These are phyloP conservation scores for Microtus pennsylvanicus DNA, from an alignment of 2,113 vertebrate genomes.

Conservation along the genomic window DNA sequence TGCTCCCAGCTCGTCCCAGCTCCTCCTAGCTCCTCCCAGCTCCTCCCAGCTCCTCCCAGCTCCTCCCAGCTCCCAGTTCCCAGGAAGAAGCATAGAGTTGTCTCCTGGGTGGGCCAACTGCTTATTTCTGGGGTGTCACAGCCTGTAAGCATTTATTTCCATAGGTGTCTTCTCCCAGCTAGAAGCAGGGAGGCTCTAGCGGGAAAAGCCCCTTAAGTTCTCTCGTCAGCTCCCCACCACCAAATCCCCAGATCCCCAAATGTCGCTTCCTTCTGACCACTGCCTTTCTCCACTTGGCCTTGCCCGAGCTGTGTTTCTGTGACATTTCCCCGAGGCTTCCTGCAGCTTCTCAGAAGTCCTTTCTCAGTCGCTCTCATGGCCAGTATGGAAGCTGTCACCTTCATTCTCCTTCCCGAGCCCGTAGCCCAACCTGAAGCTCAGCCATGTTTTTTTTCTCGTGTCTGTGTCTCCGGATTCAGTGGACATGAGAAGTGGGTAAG, in stretches of 20 bases:
- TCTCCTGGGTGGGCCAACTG: neutral
- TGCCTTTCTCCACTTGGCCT: neutral
- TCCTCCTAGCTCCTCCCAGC: too few relatives aligned
- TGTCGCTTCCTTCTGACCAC: neutral
- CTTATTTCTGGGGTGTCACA: neutral
- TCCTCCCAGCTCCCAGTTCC: neutral
- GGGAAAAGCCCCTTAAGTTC: neutral
- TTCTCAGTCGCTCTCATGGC: neutral
- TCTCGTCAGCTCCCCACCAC: neutral
- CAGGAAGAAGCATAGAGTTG: neutral
- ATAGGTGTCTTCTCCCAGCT: neutral
- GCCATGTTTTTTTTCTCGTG: neutral
- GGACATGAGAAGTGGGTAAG: accelerated
- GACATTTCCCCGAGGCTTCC: neutral
- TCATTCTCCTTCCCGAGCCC: neutral
- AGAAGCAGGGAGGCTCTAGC: neutral
- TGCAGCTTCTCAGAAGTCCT: neutral
- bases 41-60: too few relatives aligned
- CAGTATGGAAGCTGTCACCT: neutral
- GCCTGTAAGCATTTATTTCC: neutral
- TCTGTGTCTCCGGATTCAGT: neutral
- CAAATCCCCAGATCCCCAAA: neutral
- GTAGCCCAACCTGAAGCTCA: neutral
- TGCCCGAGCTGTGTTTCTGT: neutral
- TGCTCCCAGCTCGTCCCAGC: too few relatives aligned